Base-by-base conservation (phyloP, 2,888 invertebrate species). In the Isotomurus palustris region DNA sequence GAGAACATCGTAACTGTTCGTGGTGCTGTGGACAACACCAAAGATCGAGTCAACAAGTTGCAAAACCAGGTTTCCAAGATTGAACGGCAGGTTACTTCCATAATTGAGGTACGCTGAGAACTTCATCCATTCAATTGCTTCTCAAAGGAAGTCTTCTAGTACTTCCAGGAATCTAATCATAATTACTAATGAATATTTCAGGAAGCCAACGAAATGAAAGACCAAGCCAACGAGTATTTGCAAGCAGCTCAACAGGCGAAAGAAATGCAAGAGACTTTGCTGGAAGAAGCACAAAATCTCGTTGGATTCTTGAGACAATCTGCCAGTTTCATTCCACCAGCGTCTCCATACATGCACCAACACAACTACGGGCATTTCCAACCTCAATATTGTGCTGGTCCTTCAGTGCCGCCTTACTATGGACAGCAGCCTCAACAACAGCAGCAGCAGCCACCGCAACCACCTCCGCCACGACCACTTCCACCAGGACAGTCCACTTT, bases 271-370 rank as follows among this genome's bases (percentile, higher is more conserved):
- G 60, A 63, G 27, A 62, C 62, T 40, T 52, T 68, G 29, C 51
- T 66, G 54, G 68, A 68, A 29, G 66, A 68, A 53, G 68, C 68
- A 2, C 60, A 66, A 41, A 59, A 60, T 49, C 36, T 68, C 25
- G 53, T 68, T 24, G 59, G 38, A 27, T 68, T 62, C 28, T 50
- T 68, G 3, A 43, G 55, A 47, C 59, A 59, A 36, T 53, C 59
- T 45, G 40, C 52, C 28, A 50, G 52, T 8, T 53, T 32, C 25
- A 32, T 44, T 24, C 24, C 56, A 1, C 24, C 27, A 4, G 21
- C 45, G 24, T 48, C 28, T 10, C 41, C 56, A 25, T 51, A 43
- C 47, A 55, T 53, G 24, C 58, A 53, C 27, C 59, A 59, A n/a
- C 59, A 60, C 27, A 21, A 27, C 22, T 56, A 52, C 35, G 40